Base-by-base conservation (phyloP, 1,140 invertebrate species). In the Bombus terrestris region DNA sequence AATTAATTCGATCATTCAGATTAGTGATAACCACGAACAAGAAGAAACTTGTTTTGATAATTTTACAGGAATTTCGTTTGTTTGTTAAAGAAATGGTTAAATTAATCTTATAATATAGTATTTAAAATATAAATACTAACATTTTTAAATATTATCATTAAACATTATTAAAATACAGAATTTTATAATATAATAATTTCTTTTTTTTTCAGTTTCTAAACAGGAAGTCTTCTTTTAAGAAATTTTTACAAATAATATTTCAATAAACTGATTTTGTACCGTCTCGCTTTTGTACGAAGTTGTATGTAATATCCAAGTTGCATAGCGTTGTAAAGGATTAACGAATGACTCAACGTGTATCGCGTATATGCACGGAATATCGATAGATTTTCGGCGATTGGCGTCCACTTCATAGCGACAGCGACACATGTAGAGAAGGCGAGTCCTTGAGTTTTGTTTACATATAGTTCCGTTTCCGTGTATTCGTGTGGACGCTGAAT, bases 381-480 rank as follows among this genome's bases (percentile, higher is more conserved):
- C 28, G 72, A 87, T 66, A 32, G 43, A n/a, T 82, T 80, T 79
- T 79, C 4, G 72, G 28, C 59, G 68, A 83, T 85, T 71, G 22
- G 62, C 10, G 6, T 12, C 79, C 62, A 74, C 79, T 12, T 74
- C 71, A 87, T 59, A 74, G n/a, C n/a, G 18, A 41, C 32, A 35
- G 15, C 53, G 82, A 83, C 80, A 79, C 35, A 78, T 66, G 86
- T 83, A 53, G 53, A 64, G 64, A 76, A 18, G 32, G 9, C 37
- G 39, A 39, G 79, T 83, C 88, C 86, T 90, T 90, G 86, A 74
- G 22, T 12, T 57, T 41, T 15, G 75, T 77, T 82, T 59, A 53
- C 76, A 83, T 64, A 81, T 39, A 28, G 53, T 90, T 57, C 62
- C 8, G 73, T 75, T 89, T 89, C 81, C 85, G 79, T 18, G 64